phyloP scores from a whole-genome alignment of 1,140 invertebrate species.

The Nephotettix cincticeps region DNA sequence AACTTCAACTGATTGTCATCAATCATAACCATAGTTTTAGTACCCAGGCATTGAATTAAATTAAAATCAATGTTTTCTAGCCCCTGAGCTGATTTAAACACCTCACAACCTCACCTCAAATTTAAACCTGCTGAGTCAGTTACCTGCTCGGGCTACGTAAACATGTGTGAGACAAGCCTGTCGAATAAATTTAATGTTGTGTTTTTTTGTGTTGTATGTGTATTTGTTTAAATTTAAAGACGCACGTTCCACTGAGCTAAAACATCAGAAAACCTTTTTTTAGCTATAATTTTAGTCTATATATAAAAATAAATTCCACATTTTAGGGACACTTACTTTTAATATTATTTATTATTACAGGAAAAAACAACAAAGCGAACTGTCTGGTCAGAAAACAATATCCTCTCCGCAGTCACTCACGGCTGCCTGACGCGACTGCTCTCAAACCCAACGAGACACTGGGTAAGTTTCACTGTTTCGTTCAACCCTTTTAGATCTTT shows the following conservation, averaged over 20 bases:
- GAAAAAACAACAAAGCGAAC: conserved; percentile 14
- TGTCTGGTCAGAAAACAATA: conserved; percentile 3
- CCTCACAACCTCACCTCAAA: too few relatives aligned
- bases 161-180: neutral
- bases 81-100: too few relatives aligned
- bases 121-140: too few relatives aligned
- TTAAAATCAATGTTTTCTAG: too few relatives aligned
- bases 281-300: neutral
- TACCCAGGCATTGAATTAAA: too few relatives aligned
- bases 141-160: too few relatives aligned
- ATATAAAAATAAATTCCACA: neutral
- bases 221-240: neutral
- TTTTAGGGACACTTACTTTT: neutral
- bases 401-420: conserved; percentile 9
- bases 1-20: too few relatives aligned
- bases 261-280: neutral
- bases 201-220: neutral
- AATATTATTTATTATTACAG: neutral
- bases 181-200: too few relatives aligned
- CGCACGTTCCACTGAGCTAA: neutral
- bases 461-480: neutral
- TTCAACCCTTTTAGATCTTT: too few relatives aligned
- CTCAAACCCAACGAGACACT: conserved; percentile 7
- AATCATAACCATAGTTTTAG: too few relatives aligned
- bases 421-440: neutral